Percentiles rank a stretch among this genome's conserved stretches.
phyloP scores from a whole-genome alignment of 2,113 vertebrate species.

The Leptobrachium leishanense region DNA sequence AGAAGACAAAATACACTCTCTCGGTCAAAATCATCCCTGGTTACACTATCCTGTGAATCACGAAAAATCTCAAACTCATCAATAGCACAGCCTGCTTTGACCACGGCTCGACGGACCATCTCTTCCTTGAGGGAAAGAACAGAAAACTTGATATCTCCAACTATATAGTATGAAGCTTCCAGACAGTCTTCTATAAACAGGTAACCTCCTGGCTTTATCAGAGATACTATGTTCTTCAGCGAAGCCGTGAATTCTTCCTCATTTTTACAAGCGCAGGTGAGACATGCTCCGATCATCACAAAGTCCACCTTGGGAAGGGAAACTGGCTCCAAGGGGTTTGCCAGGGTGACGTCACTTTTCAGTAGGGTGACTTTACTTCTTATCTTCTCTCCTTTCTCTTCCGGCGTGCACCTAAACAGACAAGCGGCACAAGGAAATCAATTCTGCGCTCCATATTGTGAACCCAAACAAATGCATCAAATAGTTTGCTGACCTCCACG shows the following conservation, averaged over 20 bases:
- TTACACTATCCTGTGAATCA: no score
- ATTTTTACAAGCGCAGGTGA: constrained; percentile 51
- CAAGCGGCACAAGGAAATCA: no score
- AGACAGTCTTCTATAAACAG: constrained; percentile 47
- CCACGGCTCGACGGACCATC: constrained; percentile 2
- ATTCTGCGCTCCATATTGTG: no score
- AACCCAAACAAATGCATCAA: no score
- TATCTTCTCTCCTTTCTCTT: neutral
- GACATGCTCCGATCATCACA: constrained; percentile 52
- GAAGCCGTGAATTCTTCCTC: constrained; percentile 12
- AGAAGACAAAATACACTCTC: no score
- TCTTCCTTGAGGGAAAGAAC: constrained; percentile 41
- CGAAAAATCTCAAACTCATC: neutral
- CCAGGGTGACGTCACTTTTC: no score
- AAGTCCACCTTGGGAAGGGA: constrained; percentile 40
- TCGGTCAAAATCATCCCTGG: no score
- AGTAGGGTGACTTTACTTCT: no score
- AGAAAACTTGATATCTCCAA: constrained; percentile 39
- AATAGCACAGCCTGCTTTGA: neutral
- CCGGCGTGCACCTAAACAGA: neutral
- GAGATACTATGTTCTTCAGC: constrained; percentile 24
- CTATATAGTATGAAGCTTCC: constrained; percentile 48
- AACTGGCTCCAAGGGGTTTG: neutral
- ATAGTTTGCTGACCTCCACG: no score
- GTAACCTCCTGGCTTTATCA: constrained; percentile 49